Percentiles rank a stretch among this genome's conserved stretches.
Evolutionary conservation across 2,797 vertebrate genomes (phyloP).

Genomic region (Coilia nasus): DNA sequence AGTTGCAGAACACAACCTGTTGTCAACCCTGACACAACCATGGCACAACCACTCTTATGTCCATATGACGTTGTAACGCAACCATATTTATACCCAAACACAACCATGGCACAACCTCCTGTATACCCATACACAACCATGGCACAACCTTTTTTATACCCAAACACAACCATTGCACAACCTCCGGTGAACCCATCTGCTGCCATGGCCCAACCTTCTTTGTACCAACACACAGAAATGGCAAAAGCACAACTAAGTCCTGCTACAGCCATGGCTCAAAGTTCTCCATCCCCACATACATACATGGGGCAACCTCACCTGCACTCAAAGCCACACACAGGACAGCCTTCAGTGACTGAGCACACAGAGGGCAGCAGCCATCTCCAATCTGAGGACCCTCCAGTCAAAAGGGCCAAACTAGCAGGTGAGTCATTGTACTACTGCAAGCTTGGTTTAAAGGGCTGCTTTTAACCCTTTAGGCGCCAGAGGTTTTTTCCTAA

Average conservation of each 20-base stretch:
- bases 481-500: too few species aligned
- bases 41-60: background rate
- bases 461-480: too few species aligned
- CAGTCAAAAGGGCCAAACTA: background rate
- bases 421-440: constrained; percentile 14
- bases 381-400: background rate
- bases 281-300: background rate
- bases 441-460: too few species aligned
- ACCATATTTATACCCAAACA: background rate
- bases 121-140: too few species aligned
- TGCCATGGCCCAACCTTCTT: too few species aligned
- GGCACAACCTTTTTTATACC: too few species aligned
- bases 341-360: background rate
- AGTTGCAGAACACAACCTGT: background rate
- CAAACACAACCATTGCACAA: too few species aligned
- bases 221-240: too few species aligned
- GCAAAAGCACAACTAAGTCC: background rate
- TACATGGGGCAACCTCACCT: background rate
- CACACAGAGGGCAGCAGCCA: too few species aligned
- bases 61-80: background rate
- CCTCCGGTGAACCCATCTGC: too few species aligned
- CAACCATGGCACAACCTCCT: too few species aligned
- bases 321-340: background rate
- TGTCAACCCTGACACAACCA: background rate
- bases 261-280: background rate